Base-by-base conservation (phyloP, 37 sponge, comb jelly and placozoan genomes). In the Spongilla lacustris region DNA sequence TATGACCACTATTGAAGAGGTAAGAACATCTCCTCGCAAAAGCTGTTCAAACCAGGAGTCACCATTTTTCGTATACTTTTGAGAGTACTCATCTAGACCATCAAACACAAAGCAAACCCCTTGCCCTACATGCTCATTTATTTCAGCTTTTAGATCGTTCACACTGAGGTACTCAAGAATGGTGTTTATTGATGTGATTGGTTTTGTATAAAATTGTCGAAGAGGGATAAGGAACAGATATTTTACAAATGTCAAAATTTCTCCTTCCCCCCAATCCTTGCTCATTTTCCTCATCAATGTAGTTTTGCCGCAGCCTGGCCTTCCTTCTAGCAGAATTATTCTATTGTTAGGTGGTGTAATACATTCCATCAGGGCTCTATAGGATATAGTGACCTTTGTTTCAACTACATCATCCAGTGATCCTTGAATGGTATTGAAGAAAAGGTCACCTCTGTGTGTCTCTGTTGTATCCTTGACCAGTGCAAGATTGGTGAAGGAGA, bases 1-100 rank as follows among this genome's bases (percentile, higher is more conserved):
- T 13, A 89, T 66, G 22, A 84, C 21, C 8, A 89, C 73, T 37
- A 38, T 73, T 13, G 90, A 84, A 66, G 73, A 58, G 22, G 90
- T 75, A 35, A 89, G 67, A 1, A 48, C 0, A 8, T 73, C n/a
- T 4, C 83, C 83, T 66, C 21, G 14, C 24, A 89, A 74, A 8
- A 89, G 35, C 31, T 84, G 41, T 27, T 49, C 13, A 37, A 46
- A 46, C 46, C 46, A 46, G 4, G 46, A 46, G 8, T 8, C 4
- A 8, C 85, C 68, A 10, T 22, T 28, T 2, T 31, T 25, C 19
- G 49, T 29, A 11, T 67, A 23, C 50, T 37, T 22, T 23, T 37
- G 69, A 67, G 38, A 30, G 68, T 89, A 89, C 68, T 89, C 90
- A 84, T 89, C 90, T 17, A 89, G 66, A 27, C 90, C 90, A 80